Evolutionary conservation across 2,113 vertebrate species (phyloP).

Genomic region (Cyanocitta stelleri): DNA sequence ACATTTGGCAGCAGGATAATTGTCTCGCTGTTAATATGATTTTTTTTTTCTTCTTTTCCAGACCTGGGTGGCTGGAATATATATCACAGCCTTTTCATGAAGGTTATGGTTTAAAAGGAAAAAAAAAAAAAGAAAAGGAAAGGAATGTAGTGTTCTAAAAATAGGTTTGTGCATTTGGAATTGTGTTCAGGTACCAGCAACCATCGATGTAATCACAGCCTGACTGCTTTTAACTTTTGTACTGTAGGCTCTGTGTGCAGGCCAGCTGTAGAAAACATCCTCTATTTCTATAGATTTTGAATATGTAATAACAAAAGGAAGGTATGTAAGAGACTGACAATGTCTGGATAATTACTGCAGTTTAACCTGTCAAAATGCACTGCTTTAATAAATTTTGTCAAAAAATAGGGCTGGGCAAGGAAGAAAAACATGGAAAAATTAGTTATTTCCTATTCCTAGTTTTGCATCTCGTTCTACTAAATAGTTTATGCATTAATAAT

Average conservation of each 20-base stretch:
- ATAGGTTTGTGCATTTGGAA: neutral
- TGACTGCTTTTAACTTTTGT: neutral
- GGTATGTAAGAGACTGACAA: neutral
- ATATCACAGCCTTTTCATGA: constrained; percentile 13
- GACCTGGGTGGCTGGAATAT: constrained; percentile 18
- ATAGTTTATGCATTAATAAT: neutral
- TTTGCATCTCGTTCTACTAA: neutral
- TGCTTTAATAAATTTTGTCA: neutral
- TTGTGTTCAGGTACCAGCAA: neutral
- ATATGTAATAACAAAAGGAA: neutral
- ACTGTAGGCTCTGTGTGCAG: neutral
- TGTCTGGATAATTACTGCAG: neutral
- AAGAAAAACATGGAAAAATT: neutral
- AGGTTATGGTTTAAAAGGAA: neutral
- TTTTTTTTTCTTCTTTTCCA: neutral
- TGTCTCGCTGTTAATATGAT: constrained; percentile 37
- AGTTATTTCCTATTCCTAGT: neutral
- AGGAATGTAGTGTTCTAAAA: constrained; percentile 34
- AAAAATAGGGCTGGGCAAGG: neutral
- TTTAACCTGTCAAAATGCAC: neutral
- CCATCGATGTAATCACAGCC: neutral
- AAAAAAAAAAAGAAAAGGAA: neutral
- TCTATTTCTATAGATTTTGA: neutral
- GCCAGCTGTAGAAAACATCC: neutral
- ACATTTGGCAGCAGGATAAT: constrained; percentile 57